A percentile compares a stretch with the other conserved stretches of the same genome.
These are phyloP conservation scores for Eupithecia exiguata DNA, from an alignment of 2,888 invertebrate genomes.

Conservation along the genomic window DNA sequence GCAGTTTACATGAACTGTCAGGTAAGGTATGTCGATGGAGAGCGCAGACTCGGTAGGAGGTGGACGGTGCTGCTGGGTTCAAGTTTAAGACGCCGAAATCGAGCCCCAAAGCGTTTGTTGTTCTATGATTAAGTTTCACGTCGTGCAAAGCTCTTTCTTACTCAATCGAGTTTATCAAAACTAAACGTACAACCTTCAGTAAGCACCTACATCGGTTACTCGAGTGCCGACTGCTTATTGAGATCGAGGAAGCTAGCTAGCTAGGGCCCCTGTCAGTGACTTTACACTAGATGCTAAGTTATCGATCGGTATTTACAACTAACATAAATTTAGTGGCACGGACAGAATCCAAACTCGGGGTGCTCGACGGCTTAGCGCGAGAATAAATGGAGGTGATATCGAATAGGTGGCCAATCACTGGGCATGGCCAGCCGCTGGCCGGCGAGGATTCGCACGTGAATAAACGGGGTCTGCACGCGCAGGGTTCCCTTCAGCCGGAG, in stretches of 20 bases:
- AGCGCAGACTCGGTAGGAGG: background rate
- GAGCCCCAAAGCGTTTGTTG: background rate
- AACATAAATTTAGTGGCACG: background rate
- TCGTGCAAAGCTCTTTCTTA: too few species aligned
- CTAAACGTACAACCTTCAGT: too few species aligned
- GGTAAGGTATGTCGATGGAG: background rate
- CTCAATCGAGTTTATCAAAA: too few species aligned
- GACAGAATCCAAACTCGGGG: background rate
- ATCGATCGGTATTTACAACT: background rate
- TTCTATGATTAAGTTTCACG: background rate
- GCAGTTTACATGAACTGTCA: constrained; percentile 57
- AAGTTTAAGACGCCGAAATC: background rate
- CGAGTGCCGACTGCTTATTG: too few species aligned
- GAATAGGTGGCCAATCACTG: background rate
- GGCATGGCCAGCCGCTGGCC: background rate
- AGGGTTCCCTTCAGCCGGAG: constrained; percentile 58
- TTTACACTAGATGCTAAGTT: background rate
- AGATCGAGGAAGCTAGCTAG: too few species aligned
- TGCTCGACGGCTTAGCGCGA: background rate
- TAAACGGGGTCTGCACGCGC: background rate
- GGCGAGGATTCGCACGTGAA: background rate
- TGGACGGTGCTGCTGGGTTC: background rate
- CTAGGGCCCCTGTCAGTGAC: too few species aligned
- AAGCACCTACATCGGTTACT: too few species aligned
- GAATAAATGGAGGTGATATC: background rate